phyloP scores from a whole-genome alignment of 2,113 vertebrate species.

The Patagioenas fasciata region DNA sequence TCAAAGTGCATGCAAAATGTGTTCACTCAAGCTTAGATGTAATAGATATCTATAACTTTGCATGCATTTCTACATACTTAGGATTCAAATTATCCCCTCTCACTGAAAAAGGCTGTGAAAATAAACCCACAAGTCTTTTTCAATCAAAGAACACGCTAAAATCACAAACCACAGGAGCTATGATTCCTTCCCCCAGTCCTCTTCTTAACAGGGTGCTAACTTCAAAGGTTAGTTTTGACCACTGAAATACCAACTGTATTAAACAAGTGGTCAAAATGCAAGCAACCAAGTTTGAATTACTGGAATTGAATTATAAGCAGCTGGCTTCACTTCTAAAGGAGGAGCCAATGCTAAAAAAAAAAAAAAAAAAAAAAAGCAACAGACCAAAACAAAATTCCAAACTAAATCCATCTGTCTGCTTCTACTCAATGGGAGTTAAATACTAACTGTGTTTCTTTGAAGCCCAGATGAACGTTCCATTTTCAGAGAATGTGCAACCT shows the following conservation, averaged over 20 bases:
- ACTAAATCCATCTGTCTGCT: slow-evolving; percentile 61
- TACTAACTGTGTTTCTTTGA: slow-evolving; percentile 14
- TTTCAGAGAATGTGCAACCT: not conserved
- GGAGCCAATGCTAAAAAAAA: not conserved
- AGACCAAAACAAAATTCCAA: slow-evolving; percentile 65
- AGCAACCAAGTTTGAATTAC: not conserved
- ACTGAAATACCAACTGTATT: slow-evolving; percentile 16
- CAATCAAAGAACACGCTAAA: not conserved
- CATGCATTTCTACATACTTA: not conserved
- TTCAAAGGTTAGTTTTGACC: slow-evolving; percentile 24
- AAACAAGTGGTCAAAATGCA: not conserved
- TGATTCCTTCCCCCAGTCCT: not conserved
- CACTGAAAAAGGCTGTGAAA: not conserved
- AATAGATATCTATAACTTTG: not conserved
- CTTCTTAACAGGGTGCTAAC: not conserved
- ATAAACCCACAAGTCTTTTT: not conserved
- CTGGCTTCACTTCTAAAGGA: slow-evolving; percentile 41
- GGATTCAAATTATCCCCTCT: not conserved
- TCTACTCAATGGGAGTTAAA: not conserved
- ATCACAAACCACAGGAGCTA: not conserved
- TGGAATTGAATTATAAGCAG: slow-evolving; percentile 40
- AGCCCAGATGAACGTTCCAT: slow-evolving; percentile 17
- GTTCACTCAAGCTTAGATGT: not conserved
- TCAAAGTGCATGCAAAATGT: not conserved
- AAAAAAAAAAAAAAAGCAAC: not conserved